A percentile compares a stretch with the other conserved stretches of the same genome.
Evolutionary conservation across 2,888 invertebrate species (phyloP).

Genomic region (Lacanobia wlatinum): DNA sequence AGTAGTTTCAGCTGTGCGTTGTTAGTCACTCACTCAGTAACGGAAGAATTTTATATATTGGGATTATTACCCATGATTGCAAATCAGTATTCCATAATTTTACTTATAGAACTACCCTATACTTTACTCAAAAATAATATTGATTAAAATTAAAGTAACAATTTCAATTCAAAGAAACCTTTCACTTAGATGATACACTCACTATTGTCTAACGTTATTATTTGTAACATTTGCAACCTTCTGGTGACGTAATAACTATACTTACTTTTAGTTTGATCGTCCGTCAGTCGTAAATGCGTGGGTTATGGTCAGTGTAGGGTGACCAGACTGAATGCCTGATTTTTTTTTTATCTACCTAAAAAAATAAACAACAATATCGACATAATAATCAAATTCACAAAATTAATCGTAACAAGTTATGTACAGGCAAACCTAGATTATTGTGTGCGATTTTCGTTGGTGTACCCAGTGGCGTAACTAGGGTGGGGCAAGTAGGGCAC

Average conservation of each 20-base stretch:
- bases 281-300: conserved; percentile 15
- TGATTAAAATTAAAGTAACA: conserved; percentile 21
- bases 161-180: conserved; percentile 31
- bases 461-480: too few relatives aligned
- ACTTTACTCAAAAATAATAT: background rate
- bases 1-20: too few relatives aligned
- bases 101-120: background rate
- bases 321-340: conserved; percentile 2
- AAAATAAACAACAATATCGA: too few relatives aligned
- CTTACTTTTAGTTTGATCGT: conserved; percentile 36
- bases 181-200: conserved; percentile 35
- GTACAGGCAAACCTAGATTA: too few relatives aligned
- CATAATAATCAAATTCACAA: too few relatives aligned
- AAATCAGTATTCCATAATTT: background rate
- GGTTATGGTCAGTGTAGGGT: conserved; percentile 21
- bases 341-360: too few relatives aligned
- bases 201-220: conserved; percentile 10
- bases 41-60: too few relatives aligned
- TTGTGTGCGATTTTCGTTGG: too few relatives aligned
- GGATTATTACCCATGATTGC: background rate
- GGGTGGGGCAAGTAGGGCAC: too few relatives aligned
- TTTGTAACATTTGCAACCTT: conserved; percentile 45
- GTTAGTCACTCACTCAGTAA: too few relatives aligned
- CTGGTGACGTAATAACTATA: conserved; percentile 34
- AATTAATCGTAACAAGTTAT: too few relatives aligned